Conservation (phyloP, 2,888 invertebrate species). For the Omphaloscelis lunosa region DNA sequence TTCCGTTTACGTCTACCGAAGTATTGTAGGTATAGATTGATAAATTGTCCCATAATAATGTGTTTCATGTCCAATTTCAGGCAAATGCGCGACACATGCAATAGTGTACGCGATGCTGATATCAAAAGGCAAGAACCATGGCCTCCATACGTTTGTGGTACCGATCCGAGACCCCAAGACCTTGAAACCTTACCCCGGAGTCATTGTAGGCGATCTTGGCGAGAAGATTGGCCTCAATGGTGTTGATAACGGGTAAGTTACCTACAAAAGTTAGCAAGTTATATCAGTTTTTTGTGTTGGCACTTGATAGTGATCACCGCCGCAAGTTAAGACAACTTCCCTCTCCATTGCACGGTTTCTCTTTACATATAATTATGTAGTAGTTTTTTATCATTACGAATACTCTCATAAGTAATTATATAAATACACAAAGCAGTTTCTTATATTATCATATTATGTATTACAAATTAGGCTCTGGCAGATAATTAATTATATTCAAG, state of each 20-base stretch:
- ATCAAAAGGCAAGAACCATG: constrained; percentile 95
- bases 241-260: constrained; percentile 96
- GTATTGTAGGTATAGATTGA: no score
- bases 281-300: not conserved
- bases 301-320: no score
- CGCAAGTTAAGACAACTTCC: no score
- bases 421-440: no score
- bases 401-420: no score
- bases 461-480: not conserved
- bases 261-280: not conserved
- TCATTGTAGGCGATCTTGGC: constrained; percentile 97
- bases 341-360: no score
- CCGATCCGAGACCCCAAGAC: constrained; percentile 95
- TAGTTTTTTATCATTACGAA: no score
- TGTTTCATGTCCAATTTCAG: constrained; percentile 77
- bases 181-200: constrained; percentile 93
- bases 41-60: not conserved
- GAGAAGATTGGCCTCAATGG: constrained; percentile 98
- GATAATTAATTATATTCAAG: not conserved
- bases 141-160: constrained; percentile 97
- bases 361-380: no score
- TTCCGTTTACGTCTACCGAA: no score
- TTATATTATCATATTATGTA: no score
- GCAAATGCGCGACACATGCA: constrained; percentile 96
- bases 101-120: constrained; percentile 97